A percentile compares a stretch with the other conserved stretches of the same genome.
phyloP scores from a whole-genome alignment of 2,888 invertebrate genomes.

The Leptinotarsa rubiginosa region DNA sequence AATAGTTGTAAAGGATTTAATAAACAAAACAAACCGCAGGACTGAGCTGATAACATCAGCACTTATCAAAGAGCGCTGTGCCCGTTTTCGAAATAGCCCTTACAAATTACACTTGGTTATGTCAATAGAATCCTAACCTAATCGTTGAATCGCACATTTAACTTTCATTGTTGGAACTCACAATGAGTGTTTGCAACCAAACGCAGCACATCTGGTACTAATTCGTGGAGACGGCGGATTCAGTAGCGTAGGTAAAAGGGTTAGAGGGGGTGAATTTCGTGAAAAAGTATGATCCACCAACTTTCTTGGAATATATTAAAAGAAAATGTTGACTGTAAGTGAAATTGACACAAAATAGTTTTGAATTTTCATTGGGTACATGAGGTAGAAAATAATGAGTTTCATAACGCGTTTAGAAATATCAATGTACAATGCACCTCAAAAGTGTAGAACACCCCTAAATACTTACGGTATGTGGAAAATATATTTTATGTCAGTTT shows the following conservation, averaged over 20 bases:
- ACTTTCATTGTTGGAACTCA: conserved; percentile 65
- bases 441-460: too few species aligned
- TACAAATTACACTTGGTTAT: conserved; percentile 64
- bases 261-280: background rate
- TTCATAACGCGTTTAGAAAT: too few species aligned
- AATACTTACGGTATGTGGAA: too few species aligned
- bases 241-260: conserved; percentile 47
- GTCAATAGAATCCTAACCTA: conserved; percentile 65
- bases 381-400: too few species aligned
- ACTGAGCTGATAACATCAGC: conserved; percentile 58
- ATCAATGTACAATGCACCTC: too few species aligned
- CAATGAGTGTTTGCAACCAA: conserved; percentile 64
- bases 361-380: too few species aligned
- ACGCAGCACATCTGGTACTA: conserved; percentile 65
- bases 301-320: too few species aligned
- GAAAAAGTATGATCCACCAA: too few species aligned
- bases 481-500: too few species aligned
- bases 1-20: conserved; percentile 59
- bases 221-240: conserved; percentile 41
- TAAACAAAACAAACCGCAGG: conserved; percentile 61
- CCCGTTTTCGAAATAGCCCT: conserved; percentile 58
- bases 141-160: conserved; percentile 66
- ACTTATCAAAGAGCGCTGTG: conserved; percentile 53
- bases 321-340: too few species aligned
- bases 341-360: too few species aligned